Percentiles rank a stretch among this genome's conserved stretches.
Conservation (phyloP, 2,797 vertebrate species). For the Melanotaenia trifasciata region DNA sequence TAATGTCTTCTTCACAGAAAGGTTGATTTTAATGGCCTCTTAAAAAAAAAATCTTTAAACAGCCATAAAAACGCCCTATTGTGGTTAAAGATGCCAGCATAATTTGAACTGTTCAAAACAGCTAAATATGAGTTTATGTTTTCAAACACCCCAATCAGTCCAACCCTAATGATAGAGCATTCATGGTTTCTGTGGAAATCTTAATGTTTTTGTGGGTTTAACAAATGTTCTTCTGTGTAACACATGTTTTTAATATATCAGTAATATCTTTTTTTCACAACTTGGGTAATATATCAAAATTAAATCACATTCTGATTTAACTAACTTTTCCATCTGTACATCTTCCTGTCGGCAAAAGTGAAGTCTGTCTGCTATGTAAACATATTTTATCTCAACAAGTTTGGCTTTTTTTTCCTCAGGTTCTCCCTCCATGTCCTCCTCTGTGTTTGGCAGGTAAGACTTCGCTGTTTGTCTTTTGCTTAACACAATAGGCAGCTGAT, state of each 20-base stretch:
- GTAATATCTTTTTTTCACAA: neutral
- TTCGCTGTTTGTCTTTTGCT: conserved; percentile 3
- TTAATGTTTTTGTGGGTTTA: neutral
- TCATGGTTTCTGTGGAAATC: conserved; percentile 13
- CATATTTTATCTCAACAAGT: conserved; percentile 30
- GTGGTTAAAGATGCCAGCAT: neutral
- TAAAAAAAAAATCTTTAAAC: neutral
- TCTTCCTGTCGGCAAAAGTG: conserved; percentile 1
- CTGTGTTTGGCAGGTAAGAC: conserved; percentile 23
- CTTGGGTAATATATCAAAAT: neutral
- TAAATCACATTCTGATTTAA: neutral
- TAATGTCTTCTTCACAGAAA: neutral
- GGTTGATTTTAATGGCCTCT: neutral
- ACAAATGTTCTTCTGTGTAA: neutral
- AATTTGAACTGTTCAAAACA: neutral
- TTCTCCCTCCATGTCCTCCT: conserved; percentile 18
- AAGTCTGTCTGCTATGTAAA: conserved; percentile 32
- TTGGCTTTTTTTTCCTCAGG: neutral
- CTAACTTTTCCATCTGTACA: neutral
- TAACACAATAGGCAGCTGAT: conserved; percentile 61
- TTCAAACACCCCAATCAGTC: neutral
- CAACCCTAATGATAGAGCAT: neutral
- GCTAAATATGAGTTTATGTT: neutral
- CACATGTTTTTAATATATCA: neutral
- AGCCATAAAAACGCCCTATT: neutral